Evolutionary conservation across 2,113 vertebrate genomes (phyloP), one percentile per base, ranked within the genome.

Genomic region (Otus sunia): DNA sequence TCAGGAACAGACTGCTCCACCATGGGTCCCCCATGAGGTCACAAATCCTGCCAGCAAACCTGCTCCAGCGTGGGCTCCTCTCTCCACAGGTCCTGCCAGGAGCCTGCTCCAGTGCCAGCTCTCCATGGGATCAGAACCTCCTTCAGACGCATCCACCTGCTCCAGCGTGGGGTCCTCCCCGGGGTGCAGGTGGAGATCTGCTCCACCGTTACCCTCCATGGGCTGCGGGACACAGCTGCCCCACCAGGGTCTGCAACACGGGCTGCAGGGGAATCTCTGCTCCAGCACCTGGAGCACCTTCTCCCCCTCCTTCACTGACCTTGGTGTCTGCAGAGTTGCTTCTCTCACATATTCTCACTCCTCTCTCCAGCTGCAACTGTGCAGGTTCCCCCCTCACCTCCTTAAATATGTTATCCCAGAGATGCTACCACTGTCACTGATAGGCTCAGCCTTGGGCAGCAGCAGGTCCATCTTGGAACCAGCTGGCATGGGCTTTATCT

Each of bases 141-240:
- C n/a, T 36, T 47, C 8, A 7, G 55, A 43, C 16, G 17, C 32
- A 58, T 36, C 41, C 6, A 8, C 17, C 32, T 58, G 32, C 39
- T 58, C 53, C 3, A 1, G 43, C 3, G 1, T 25, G 12, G 64
- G 64, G 5, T 25, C 43, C 32, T 63, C 9, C n/a, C 3, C 8
- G 37, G 78, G 27, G 6, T 63, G 37, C 62, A 39, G 62, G 17
- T 63, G 26, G 37, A 20, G 13, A 43, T 66, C 29, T 66, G 19
- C 20, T 66, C 39, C 21, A 15, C 5, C 32, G 6, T 15, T 12
- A 9, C 4, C 16, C 30, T 56, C 37, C 71, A 56, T 26, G 56
- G 23, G 19, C 56, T 49, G 15, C 9, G n/a, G 41, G 39, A 20
- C 7, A 41, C 47, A 90, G 39, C 30, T 50, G 26, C 69, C 41